A percentile compares a stretch with the other conserved stretches of the same genome.
Evolutionary conservation across 2,797 vertebrate genomes (phyloP).

Genomic region (Botia almorhae): DNA sequence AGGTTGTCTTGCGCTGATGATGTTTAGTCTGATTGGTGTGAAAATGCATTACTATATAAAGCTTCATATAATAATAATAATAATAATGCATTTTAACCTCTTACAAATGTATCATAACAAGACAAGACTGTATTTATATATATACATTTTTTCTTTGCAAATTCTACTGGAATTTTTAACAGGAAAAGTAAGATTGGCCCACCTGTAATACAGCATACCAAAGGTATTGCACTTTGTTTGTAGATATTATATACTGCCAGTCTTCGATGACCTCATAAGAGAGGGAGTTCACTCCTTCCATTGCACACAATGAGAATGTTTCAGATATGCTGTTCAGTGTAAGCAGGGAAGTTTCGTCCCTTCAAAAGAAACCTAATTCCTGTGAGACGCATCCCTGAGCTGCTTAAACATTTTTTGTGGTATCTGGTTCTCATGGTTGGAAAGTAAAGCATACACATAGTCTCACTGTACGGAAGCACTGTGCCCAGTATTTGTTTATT

Average conservation of each 20-base stretch:
- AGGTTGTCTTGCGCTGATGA: too few species aligned
- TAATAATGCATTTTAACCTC: too few species aligned
- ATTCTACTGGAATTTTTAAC: constrained; percentile 29
- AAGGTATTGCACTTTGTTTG: constrained; percentile 20
- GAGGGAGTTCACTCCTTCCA: constrained; percentile 54
- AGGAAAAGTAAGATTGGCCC: constrained; percentile 41
- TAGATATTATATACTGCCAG: constrained; percentile 46
- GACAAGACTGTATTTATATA: too few species aligned
- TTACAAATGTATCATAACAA: too few species aligned
- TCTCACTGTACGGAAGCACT: neutral
- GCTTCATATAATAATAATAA: too few species aligned
- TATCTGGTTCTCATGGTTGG: neutral
- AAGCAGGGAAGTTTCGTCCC: constrained; percentile 53
- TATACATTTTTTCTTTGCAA: neutral
- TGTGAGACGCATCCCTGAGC: constrained; percentile 42
- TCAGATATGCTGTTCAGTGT: constrained; percentile 43
- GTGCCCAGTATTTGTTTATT: too few species aligned
- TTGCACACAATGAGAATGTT: constrained; percentile 48
- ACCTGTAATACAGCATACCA: constrained; percentile 59
- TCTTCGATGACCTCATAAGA: constrained; percentile 50
- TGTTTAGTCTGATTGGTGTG: too few species aligned
- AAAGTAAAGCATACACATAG: too few species aligned
- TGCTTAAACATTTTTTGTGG: neutral
- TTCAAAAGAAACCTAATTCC: constrained; percentile 56
- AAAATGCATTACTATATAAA: too few species aligned